Evolutionary conservation across 2,797 vertebrate species (phyloP), one percentile per base, ranked within the genome.

Genomic region (Rhinichthys osculus): DNA sequence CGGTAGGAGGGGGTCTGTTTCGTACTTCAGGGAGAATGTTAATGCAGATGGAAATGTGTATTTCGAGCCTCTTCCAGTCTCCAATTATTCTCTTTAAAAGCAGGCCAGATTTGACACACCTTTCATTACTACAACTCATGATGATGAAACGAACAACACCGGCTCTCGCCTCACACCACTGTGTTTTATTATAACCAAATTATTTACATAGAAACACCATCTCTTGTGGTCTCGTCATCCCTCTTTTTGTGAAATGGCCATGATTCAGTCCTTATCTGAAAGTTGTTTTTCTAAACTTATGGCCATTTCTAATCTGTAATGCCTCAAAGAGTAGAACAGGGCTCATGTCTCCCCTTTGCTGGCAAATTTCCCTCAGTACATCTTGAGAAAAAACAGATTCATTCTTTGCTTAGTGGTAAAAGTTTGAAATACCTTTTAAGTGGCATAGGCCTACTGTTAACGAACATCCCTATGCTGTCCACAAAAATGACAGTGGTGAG

Each of bases 31-130:
- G 62, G 21, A 73, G 57, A 67, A 82, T 86, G 85, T 76, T 79
- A 89, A 85, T 83, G 76, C 59, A 44, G 72, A 76, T 87, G 84
- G 78, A 82, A 78, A 78, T 69, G 72, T 71, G 72, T 81, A 81
- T 86, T 86, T 86, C 33, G 21, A 47, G 84, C 81, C 17, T 7
- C 19, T 73, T 81, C 35, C n/a, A 17, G 21, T 67, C 79, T 70
- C 67, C 73, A 79, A 87, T 86, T 87, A 84, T 73, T 89, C 85
- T 71, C 69, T 71, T 87, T 78, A 83, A 78, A 89, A 88, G 62
- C 59, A 78, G 82, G 77, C 79, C 86, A 88, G 82, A 82, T 88
- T 83, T 76, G 87, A 84, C 85, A 86, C 71, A 87, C 69, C 72
- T 88, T 88, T 89, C 73, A 82, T 89, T 88, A 88, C 64, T 62